These are phyloP conservation scores for Ailurus styani DNA, from an alignment of 2,113 vertebrate species.

Conservation along the genomic window DNA sequence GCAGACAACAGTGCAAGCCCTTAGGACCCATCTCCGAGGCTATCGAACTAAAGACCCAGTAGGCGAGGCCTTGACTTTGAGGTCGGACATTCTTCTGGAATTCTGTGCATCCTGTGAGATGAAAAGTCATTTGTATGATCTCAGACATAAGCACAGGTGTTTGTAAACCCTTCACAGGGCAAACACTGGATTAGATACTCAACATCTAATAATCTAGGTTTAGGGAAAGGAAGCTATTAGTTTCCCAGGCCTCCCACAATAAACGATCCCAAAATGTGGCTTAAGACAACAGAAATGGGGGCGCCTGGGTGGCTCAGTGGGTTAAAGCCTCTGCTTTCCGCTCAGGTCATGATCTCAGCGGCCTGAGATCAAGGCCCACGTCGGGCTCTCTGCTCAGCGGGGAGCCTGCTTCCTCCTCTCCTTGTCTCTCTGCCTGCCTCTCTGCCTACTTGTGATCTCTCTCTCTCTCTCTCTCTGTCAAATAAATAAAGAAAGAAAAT, in stretches of 20 bases:
- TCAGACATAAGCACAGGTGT: background rate
- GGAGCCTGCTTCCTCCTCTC: too few relatives aligned
- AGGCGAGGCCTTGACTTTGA: background rate
- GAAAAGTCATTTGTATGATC: background rate
- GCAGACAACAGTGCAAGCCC: background rate
- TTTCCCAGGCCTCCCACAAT: background rate
- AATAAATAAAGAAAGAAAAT: too few relatives aligned
- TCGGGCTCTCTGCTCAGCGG: too few relatives aligned
- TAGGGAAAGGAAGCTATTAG: background rate
- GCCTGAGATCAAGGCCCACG: too few relatives aligned
- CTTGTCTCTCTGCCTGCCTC: too few relatives aligned
- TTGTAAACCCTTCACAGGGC: background rate
- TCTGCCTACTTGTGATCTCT: too few relatives aligned
- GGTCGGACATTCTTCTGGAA: background rate
- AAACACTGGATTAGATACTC: background rate
- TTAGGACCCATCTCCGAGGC: background rate
- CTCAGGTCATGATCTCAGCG: too few relatives aligned
- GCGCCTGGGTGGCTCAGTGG: too few relatives aligned
- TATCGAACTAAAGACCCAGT: background rate
- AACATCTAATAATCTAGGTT: background rate
- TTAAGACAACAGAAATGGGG: background rate
- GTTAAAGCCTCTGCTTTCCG: too few relatives aligned
- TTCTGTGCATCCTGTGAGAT: background rate
- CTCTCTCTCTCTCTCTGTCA: too few relatives aligned
- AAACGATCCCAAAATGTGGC: background rate